Evolutionary conservation across 1,140 invertebrate species (phyloP), one percentile per base, ranked within the genome.

Genomic region (Potamilus streckersoni): DNA sequence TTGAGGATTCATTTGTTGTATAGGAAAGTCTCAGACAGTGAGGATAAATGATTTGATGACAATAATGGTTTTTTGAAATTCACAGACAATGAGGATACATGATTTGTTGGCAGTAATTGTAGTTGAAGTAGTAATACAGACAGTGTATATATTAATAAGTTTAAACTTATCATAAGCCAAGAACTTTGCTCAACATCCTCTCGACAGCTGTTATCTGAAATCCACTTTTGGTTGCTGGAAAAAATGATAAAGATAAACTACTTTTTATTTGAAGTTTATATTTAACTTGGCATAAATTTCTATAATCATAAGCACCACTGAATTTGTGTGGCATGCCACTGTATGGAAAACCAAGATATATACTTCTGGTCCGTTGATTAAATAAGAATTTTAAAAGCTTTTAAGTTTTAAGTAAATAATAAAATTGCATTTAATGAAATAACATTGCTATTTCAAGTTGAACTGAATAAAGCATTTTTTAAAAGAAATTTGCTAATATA

Each of bases 181-280:
- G 63, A 57, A 80, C 74, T 38, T 61, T 65, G 57, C 74, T 58
- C 23, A 83, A 71, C 83, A 85, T 85, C 27, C 83, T 68, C 56
- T 77, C 76, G 0, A 85, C 69, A 4, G 77, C 82, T 66, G 79
- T 81, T 56, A 80, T 78, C 62, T 83, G 82, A 71, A 80, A 83
- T 16, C 83, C 83, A n/a, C 70, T 81, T 23, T 83, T 79, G 2
- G 83, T 85, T 14, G 80, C 83, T 82, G 79, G 69, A 84, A 74
- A 17, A 49, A 73, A 5, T 49, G 57, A 64, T 27, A 20, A 16
- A 27, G 57, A 19, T 20, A 38, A 56, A 17, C n/a, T 59, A 5
- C 15, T 31, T 19, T 15, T 67, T 38, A 16, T 19, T 31, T 67
- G 19, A 12, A 20, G 15, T 4, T n/a, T 13, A 49, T 63, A 55